These are phyloP conservation scores for Zosterops borbonicus DNA, from an alignment of 2,113 vertebrate genomes.

Conservation along the genomic window DNA sequence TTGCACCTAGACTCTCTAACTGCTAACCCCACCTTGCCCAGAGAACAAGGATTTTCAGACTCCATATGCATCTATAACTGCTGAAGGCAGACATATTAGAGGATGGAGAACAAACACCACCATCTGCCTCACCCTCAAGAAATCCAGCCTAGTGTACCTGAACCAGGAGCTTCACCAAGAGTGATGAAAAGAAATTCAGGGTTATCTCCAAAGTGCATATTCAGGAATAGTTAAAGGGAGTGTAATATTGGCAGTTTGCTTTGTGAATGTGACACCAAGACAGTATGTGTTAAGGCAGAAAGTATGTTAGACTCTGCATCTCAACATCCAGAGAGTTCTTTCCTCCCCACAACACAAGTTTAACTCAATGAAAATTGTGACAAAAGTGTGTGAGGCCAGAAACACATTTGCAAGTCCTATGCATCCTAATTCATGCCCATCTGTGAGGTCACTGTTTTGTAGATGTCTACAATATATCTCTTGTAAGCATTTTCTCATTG, in stretches of 20 bases:
- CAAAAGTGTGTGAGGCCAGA: background rate
- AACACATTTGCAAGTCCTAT: background rate
- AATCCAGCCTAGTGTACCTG: background rate
- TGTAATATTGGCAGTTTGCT: background rate
- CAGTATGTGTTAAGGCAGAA: background rate
- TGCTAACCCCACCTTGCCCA: background rate
- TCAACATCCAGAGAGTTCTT: background rate
- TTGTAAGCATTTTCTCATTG: background rate
- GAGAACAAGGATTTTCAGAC: background rate
- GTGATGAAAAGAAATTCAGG: background rate
- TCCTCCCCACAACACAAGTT: background rate
- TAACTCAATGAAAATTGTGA: background rate
- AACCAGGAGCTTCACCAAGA: background rate
- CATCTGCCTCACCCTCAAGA: background rate
- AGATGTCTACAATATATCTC: background rate
- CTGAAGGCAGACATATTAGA: background rate
- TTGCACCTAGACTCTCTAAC: background rate
- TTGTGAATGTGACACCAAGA: background rate
- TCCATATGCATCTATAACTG: background rate
- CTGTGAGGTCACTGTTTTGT: background rate
- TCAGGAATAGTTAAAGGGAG: background rate
- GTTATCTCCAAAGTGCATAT: background rate
- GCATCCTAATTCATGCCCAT: rapidly evolving
- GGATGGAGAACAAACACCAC: background rate
- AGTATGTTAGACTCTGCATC: background rate